Conservation (phyloP, 2,113 vertebrate species). For the Pomatorhinus ruficollis region DNA sequence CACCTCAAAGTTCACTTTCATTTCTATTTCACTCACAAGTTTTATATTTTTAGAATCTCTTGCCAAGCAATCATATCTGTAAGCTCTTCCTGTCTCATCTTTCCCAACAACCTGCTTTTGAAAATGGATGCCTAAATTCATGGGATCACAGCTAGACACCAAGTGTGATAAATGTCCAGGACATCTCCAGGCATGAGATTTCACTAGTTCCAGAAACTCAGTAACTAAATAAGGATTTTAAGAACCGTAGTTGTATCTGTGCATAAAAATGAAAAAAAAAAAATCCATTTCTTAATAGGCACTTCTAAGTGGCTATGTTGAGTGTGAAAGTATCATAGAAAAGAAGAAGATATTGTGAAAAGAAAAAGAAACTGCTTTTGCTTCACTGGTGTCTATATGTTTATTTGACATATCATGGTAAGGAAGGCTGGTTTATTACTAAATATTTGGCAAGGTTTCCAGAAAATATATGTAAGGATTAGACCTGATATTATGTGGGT, state of each 20-base stretch:
- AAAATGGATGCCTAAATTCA: neutral
- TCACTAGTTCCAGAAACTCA: neutral
- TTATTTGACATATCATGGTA: neutral
- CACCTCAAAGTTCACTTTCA: no score
- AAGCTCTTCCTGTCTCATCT: no score
- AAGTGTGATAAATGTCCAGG: neutral
- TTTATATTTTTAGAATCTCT: no score
- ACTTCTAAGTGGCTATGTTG: neutral
- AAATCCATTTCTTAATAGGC: neutral
- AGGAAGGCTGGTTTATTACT: neutral
- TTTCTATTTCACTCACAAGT: no score
- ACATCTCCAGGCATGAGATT: neutral
- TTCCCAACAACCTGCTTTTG: neutral
- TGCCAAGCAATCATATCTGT: no score
- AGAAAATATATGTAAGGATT: neutral
- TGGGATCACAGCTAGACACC: neutral
- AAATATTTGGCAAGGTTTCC: neutral
- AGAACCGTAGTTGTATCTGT: neutral
- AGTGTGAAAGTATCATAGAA: neutral
- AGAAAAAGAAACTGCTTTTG: neutral
- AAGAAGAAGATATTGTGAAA: neutral
- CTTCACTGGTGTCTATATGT: neutral
- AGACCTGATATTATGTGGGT: neutral
- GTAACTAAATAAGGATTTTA: neutral
- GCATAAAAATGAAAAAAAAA: neutral